phyloP scores from a whole-genome alignment of 1,140 invertebrate species.

The Andrena cerasifolii region DNA sequence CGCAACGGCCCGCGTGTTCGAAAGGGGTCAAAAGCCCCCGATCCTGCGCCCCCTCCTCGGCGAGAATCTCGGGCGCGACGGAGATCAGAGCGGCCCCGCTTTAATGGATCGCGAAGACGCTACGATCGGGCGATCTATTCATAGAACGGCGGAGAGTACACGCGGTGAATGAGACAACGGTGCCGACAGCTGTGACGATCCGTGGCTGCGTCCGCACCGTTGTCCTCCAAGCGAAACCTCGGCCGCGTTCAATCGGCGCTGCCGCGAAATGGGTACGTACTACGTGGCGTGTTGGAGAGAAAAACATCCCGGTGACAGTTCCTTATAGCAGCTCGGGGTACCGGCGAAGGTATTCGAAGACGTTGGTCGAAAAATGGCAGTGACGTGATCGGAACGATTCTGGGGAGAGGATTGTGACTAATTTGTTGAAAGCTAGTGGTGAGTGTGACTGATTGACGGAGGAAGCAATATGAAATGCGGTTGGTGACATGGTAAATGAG shows the following conservation, averaged over 20 bases:
- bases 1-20: slow-evolving; percentile 33
- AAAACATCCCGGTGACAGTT: too few species aligned
- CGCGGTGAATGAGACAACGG: slow-evolving; percentile 68
- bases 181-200: slow-evolving; percentile 57
- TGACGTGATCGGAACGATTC: too few species aligned
- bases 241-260: slow-evolving; percentile 40
- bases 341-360: too few species aligned
- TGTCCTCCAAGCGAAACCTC: slow-evolving; percentile 17
- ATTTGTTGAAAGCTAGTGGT: too few species aligned
- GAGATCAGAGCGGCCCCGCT: slow-evolving; percentile 12
- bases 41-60: slow-evolving; percentile 39
- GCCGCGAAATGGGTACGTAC: neutral
- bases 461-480: too few species aligned
- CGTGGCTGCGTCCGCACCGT: slow-evolving; percentile 11
- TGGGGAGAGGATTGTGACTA: too few species aligned
- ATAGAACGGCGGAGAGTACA: slow-evolving; percentile 55
- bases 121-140: slow-evolving; percentile 56
- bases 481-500: slow-evolving; percentile 24
- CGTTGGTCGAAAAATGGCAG: too few species aligned
- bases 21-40: slow-evolving; percentile 47
- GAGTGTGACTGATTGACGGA: too few species aligned
- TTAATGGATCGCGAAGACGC: slow-evolving; percentile 55
- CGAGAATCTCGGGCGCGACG: slow-evolving; percentile 21
- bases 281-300: too few species aligned
- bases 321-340: too few species aligned